Conservation (phyloP, 2,888 invertebrate genomes). For the Chirona hameri region DNA sequence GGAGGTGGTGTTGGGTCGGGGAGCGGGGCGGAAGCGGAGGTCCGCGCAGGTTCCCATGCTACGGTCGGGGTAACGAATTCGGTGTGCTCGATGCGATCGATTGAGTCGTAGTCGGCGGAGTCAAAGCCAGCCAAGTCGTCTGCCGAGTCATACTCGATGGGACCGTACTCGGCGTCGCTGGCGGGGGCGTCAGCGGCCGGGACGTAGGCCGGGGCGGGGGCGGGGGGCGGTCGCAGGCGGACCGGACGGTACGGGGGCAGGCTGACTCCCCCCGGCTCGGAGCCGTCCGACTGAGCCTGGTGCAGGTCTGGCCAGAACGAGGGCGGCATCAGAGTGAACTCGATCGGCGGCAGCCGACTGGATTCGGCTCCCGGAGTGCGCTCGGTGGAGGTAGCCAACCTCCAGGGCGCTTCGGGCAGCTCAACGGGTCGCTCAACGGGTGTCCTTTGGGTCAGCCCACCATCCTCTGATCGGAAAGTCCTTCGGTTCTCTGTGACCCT, state of each 20-base stretch:
- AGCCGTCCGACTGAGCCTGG: background rate
- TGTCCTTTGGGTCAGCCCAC: too few relatives aligned
- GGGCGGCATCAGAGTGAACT: background rate
- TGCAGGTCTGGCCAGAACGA: background rate
- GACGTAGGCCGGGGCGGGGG: too few relatives aligned
- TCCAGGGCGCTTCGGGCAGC: background rate
- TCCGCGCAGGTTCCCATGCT: too few relatives aligned
- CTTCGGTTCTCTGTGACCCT: too few relatives aligned
- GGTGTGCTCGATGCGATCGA: too few relatives aligned
- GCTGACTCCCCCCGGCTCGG: background rate
- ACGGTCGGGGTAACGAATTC: too few relatives aligned
- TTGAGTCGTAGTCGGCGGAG: too few relatives aligned
- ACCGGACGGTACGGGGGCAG: background rate
- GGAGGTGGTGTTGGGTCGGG: background rate
- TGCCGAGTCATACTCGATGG: background rate
- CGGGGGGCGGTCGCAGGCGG: background rate
- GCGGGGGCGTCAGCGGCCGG: background rate
- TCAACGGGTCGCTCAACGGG: background rate
- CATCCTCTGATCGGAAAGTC: too few relatives aligned
- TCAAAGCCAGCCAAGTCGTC: too few relatives aligned
- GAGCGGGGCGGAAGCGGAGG: background rate
- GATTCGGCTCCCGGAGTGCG: background rate
- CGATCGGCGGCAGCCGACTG: background rate
- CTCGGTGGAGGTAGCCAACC: background rate
- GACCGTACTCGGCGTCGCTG: background rate